Percentiles rank a stretch among this genome's conserved stretches.
Conservation (phyloP, 30 jellyfish, hydroid and myxozoan species). For the Aurelia sp. region DNA sequence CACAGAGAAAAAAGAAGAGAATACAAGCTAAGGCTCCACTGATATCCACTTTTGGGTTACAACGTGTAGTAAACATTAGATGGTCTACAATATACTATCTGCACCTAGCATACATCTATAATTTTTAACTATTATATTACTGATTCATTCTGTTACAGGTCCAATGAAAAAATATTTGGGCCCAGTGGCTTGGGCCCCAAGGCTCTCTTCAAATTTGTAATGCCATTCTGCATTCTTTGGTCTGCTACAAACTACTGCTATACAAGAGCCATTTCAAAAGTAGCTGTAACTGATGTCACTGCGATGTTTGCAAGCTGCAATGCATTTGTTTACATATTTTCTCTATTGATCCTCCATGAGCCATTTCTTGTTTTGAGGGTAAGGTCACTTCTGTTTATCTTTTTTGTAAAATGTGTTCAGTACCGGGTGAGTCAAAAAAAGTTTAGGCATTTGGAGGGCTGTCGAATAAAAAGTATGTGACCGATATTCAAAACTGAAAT, state of each 20-base stretch:
- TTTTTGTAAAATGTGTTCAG: no score
- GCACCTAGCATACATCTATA: no score
- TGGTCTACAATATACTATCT: no score
- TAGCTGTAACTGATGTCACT: conserved; percentile 72
- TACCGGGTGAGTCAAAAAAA: no score
- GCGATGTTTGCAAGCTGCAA: conserved; percentile 71
- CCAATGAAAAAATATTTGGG: conserved; percentile 59
- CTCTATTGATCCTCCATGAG: conserved; percentile 57
- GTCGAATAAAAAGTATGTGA: no score
- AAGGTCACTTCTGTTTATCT: background rate
- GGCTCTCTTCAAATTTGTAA: conserved; percentile 29
- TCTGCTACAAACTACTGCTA: conserved; percentile 65
- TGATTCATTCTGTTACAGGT: background rate
- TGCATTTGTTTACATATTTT: conserved; percentile 77
- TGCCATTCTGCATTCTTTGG: conserved; percentile 63
- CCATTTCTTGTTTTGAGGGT: conserved; percentile 62
- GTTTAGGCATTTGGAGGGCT: no score
- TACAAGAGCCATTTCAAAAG: conserved; percentile 55
- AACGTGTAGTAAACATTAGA: no score
- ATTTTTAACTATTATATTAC: background rate
- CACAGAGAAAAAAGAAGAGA: no score
- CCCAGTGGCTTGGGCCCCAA: conserved; percentile 39
- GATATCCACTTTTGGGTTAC: no score
- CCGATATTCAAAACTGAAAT: no score
- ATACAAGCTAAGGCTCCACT: no score